Percentiles rank a stretch among this genome's conserved stretches.
Conservation (phyloP, 2,888 invertebrate species). For the Gastrophysa polygoni region DNA sequence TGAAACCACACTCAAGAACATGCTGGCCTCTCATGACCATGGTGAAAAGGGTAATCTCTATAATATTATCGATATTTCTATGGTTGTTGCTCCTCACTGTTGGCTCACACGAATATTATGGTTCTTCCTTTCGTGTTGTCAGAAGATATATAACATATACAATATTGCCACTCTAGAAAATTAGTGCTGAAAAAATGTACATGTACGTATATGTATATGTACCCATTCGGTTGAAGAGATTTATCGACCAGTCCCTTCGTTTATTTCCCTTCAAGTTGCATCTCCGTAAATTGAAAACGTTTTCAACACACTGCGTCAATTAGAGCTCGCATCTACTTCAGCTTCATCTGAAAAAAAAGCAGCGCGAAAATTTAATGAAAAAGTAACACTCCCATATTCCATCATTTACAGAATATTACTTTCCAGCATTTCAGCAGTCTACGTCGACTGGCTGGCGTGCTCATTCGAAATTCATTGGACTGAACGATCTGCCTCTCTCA, state of each 20-base stretch:
- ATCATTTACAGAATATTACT: conserved; percentile 21
- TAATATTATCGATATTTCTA: too few relatives aligned
- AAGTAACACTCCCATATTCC: conserved; percentile 14
- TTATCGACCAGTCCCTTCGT: neutral
- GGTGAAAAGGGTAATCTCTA: too few relatives aligned
- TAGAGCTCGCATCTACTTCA: neutral
- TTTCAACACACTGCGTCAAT: conserved; percentile 15
- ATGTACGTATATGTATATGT: too few relatives aligned
- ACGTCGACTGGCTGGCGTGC: conserved; percentile 28
- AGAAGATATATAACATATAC: too few relatives aligned
- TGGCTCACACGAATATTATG: too few relatives aligned
- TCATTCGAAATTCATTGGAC: conserved; percentile 45
- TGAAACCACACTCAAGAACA: too few relatives aligned
- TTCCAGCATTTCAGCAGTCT: conserved; percentile 5
- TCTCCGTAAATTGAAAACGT: conserved; percentile 5
- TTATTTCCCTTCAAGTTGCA: neutral
- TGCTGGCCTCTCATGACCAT: too few relatives aligned
- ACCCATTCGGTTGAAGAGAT: neutral
- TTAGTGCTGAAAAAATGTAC: too few relatives aligned
- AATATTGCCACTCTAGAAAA: too few relatives aligned
- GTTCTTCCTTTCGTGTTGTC: too few relatives aligned
- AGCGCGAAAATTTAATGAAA: conserved; percentile 22
- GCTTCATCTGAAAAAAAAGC: conserved; percentile 6
- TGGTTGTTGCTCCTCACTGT: too few relatives aligned
- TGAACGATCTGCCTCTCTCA: conserved; percentile 36